A percentile compares a stretch with the other conserved stretches of the same genome.
Evolutionary conservation across 2,888 invertebrate genomes (phyloP).

Genomic region (Protonemura montana): DNA sequence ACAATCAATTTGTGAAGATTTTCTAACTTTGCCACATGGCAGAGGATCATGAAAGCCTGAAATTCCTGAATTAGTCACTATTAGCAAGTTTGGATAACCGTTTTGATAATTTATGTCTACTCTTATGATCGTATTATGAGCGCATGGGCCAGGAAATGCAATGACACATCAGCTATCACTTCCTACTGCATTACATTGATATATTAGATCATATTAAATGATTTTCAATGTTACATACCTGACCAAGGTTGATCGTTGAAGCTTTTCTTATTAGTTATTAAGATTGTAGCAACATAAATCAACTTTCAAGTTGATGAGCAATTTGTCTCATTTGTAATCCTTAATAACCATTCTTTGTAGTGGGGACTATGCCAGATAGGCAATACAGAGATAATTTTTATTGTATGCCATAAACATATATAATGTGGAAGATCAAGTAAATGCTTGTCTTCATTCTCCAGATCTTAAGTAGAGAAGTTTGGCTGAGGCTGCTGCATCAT

Average conservation of each 20-base stretch:
- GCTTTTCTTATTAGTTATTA: neutral
- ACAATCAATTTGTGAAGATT: no score
- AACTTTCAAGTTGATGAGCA: neutral
- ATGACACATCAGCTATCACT: neutral
- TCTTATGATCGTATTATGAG: no score
- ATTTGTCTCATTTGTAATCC: slow-evolving; percentile 4
- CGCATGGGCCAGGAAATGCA: neutral
- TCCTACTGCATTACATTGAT: neutral
- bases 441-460: neutral
- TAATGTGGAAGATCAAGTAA: slow-evolving; percentile 7
- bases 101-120: no score
- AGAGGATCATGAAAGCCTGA: no score
- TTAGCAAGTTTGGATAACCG: no score
- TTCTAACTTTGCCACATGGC: no score
- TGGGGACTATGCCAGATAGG: neutral
- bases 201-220: neutral
- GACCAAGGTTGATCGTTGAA: neutral
- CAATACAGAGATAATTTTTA: slow-evolving; percentile 12
- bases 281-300: neutral
- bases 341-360: neutral
- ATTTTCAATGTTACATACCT: neutral
- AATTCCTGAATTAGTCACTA: no score
- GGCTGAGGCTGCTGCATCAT: neutral
- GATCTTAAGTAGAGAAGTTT: neutral
- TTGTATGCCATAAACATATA: slow-evolving; percentile 7